phyloP scores from a whole-genome alignment of 2,888 invertebrate genomes.

The Syritta pipiens region DNA sequence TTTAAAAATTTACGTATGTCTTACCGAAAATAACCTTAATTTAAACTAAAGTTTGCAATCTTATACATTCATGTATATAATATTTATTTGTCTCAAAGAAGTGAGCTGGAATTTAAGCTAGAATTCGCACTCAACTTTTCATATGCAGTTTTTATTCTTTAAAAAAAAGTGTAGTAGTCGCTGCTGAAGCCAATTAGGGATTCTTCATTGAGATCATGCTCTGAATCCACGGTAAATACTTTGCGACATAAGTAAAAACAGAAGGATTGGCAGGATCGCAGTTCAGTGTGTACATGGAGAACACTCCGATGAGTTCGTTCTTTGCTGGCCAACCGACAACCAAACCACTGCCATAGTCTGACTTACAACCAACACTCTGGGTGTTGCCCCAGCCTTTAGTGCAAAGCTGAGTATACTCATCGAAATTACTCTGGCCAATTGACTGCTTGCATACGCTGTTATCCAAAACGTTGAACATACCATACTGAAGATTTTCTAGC shows the following conservation, averaged over 20 bases:
- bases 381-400: conserved; percentile 32
- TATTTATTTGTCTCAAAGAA: too few species aligned
- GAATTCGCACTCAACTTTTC: too few species aligned
- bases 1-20: too few species aligned
- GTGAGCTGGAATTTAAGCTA: too few species aligned
- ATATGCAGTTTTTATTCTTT: too few species aligned
- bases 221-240: conserved; percentile 54
- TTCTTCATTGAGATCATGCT: conserved; percentile 42
- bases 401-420: conserved; percentile 50
- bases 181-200: too few species aligned
- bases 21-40: too few species aligned
- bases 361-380: conserved; percentile 34
- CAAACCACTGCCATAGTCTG: conserved; percentile 51
- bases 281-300: conserved; percentile 21
- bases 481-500: not conserved
- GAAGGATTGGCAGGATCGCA: conserved; percentile 43
- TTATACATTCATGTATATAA: too few species aligned
- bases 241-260: conserved; percentile 31
- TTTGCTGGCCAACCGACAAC: conserved; percentile 38
- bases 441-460: conserved; percentile 16
- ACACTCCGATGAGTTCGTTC: conserved; percentile 44
- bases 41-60: too few species aligned
- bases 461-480: conserved; percentile 27
- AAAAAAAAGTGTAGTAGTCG: too few species aligned
- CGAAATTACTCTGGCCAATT: conserved; percentile 18